phyloP scores from a whole-genome alignment of 2,888 invertebrate genomes.

The Mantis religiosa region DNA sequence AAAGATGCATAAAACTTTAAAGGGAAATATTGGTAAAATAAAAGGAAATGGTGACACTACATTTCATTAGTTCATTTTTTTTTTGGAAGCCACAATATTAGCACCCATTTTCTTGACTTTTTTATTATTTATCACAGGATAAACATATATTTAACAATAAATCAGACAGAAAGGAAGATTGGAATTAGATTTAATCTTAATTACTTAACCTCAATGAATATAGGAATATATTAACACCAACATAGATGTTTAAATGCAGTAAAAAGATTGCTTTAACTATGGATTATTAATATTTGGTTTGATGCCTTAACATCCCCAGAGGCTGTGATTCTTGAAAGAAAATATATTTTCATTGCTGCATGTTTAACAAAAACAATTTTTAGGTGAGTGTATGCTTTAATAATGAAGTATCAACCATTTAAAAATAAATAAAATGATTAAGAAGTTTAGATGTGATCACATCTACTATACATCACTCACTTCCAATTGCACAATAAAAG shows the following conservation, averaged over 20 bases:
- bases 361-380: neutral
- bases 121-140: neutral
- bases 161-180: neutral
- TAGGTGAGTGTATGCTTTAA: too few relatives aligned
- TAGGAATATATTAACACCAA: neutral
- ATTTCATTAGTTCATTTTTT: neutral
- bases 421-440: too few relatives aligned
- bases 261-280: neutral
- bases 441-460: too few relatives aligned
- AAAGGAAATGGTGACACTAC: neutral
- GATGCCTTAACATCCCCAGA: neutral
- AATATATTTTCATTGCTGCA: neutral
- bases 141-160: neutral
- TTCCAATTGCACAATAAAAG: too few relatives aligned
- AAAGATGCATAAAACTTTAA: neutral
- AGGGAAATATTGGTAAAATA: neutral
- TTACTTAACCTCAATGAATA: neutral
- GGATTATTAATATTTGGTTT: neutral
- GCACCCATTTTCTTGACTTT: neutral
- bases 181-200: neutral
- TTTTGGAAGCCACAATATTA: slow-evolving; percentile 6
- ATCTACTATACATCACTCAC: too few relatives aligned
- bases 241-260: neutral
- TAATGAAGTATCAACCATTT: too few relatives aligned
- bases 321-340: neutral